Conservation (phyloP, 2,888 invertebrate species). For the Drosophila trichaetosa region DNA sequence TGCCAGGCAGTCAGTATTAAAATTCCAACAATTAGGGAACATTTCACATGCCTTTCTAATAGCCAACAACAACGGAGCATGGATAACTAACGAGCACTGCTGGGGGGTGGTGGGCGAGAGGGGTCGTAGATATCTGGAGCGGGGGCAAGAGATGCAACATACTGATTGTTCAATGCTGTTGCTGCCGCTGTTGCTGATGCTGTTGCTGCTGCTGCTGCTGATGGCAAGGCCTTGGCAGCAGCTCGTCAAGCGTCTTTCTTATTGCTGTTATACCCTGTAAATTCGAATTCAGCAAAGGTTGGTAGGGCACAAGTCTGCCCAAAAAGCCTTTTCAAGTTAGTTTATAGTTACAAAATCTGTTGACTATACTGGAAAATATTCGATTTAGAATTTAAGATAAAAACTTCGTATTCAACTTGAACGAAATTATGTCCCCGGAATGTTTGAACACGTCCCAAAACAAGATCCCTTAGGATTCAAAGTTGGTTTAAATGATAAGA, state of each 20-base stretch:
- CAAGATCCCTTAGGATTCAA: neutral
- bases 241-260: constrained; percentile 70
- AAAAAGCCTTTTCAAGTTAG: neutral
- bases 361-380: neutral
- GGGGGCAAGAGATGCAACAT: constrained; percentile 62
- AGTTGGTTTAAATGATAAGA: neutral
- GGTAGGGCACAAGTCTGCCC: neutral
- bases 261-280: constrained; percentile 45
- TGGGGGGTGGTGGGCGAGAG: neutral
- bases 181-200: constrained; percentile 3
- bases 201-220: constrained; percentile 13
- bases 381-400: neutral
- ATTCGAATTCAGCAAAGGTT: neutral
- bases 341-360: neutral
- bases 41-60: constrained; percentile 82
- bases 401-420: neutral
- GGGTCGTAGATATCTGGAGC: neutral
- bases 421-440: neutral
- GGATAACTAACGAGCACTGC: constrained; percentile 37
- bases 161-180: constrained; percentile 59
- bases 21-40: constrained; percentile 82
- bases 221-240: constrained; percentile 32
- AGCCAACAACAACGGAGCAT: constrained; percentile 71
- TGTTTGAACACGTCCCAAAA: neutral
- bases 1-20: constrained; percentile 65